Base-by-base conservation (phyloP, 2,888 invertebrate species). In the Choristoneura rosaceana region DNA sequence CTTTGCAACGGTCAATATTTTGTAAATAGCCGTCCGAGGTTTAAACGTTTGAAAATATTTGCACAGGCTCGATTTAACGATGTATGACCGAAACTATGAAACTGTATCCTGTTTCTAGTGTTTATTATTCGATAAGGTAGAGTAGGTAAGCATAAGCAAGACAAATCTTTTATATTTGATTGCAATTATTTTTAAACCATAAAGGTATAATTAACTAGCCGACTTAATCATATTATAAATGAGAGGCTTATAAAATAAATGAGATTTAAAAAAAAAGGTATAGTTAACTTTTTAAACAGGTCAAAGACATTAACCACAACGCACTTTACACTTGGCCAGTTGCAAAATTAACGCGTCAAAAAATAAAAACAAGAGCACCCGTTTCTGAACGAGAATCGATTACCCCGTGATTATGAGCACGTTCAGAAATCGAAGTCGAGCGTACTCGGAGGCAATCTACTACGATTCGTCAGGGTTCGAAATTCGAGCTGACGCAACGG, bases 391-490 rank as follows among this genome's bases (percentile, higher is more conserved):
- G 80, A 81, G 82, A 77, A 76, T 76, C 75, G 68, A 74, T 76
- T 75, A 71, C 67, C 17, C 47, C 55, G 67, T 67, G 71, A 71
- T 71, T 69, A 69, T 68, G 69, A 60, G 64, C 73, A 73, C 73
- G 73, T 73, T 73, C 73, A 52, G 60, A 73, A 73, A 64, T 64
- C 64, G 73, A 73, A 71, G 58, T 67, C 61, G 63, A 64, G 68
- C 71, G 68, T 63, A 68, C 64, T 47, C 63, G 63, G 80, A 81
- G 82, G 73, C 73, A 73, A 76, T 73, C 73, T 70, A 74, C 61
- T 52, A 45, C 76, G 65, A 88, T 89, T 89, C 86, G 88, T 84
- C 87, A 87, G 79, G 85, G 84, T 84, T 85, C 82, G 86, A 86
- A 89, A 85, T 84, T 80, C 82, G 84, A 87, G 78, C 78, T 82